These are phyloP conservation scores for Rhopilema esculentum DNA, from an alignment of 30 jellyfish, hydroid and myxozoan species.

Conservation along the genomic window DNA sequence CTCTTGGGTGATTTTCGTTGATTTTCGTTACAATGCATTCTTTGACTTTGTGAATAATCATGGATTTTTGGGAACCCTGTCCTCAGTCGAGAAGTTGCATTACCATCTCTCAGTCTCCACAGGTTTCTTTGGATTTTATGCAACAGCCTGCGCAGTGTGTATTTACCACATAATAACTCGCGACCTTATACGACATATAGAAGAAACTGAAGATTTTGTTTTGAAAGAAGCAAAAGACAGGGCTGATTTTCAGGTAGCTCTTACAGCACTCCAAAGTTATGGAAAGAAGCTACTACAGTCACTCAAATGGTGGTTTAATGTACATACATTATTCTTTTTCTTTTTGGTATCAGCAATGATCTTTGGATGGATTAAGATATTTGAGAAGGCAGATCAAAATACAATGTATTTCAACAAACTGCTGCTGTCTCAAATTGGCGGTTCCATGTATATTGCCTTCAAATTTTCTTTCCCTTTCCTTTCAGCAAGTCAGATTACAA, in stretches of 20 bases:
- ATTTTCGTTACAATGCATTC: not conserved
- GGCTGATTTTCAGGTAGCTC: not conserved
- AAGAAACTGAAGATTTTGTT: not conserved
- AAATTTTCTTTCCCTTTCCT: constrained; percentile 1
- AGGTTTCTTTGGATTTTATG: not conserved
- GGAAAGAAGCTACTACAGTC: not conserved
- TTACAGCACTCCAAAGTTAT: not conserved
- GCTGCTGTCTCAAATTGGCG: constrained; percentile 2
- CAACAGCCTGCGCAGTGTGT: not conserved
- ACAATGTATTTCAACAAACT: not conserved
- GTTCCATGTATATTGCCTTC: not conserved
- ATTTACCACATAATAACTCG: not conserved
- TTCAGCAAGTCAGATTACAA: constrained; percentile 5
- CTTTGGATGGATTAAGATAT: not conserved
- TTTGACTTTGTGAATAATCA: not conserved
- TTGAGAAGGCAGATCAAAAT: not conserved
- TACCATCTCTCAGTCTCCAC: not conserved
- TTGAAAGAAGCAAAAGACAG: not conserved
- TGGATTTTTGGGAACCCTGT: not conserved
- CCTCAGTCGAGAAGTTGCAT: not conserved
- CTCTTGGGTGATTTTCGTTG: not conserved
- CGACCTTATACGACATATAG: not conserved
- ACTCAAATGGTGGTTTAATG: constrained; percentile 7
- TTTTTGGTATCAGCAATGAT: not conserved
- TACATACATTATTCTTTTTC: not conserved